A percentile compares a stretch with the other conserved stretches of the same genome.
Evolutionary conservation across 2,888 invertebrate genomes (phyloP).

Genomic region (Drosophila mayaguana): DNA sequence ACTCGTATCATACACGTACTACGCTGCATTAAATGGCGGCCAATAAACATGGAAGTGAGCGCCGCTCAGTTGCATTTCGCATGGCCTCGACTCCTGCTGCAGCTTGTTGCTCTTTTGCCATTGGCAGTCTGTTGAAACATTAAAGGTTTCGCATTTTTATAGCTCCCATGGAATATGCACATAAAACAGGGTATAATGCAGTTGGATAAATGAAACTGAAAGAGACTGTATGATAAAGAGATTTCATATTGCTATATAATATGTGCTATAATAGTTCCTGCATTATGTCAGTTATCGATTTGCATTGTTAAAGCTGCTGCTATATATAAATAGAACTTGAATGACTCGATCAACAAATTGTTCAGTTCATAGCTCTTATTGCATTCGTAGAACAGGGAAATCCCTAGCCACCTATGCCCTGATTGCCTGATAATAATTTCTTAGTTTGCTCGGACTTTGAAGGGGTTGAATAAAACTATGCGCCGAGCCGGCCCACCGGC

Average conservation of each 20-base stretch:
- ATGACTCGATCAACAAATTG: background rate
- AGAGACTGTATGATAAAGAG: background rate
- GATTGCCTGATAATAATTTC: background rate
- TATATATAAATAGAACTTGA: background rate
- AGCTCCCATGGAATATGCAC: constrained; percentile 7
- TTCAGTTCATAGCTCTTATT: background rate
- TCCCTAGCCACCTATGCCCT: background rate
- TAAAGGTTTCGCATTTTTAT: constrained; percentile 46
- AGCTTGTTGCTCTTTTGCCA: constrained; percentile 54
- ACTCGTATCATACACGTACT: constrained; percentile 22
- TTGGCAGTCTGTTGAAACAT: constrained; percentile 50
- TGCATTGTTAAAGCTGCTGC: background rate
- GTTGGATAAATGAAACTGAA: background rate
- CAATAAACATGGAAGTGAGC: constrained; percentile 67
- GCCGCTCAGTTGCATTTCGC: constrained; percentile 28
- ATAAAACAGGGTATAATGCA: background rate
- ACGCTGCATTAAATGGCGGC: constrained; percentile 61
- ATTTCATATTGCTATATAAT: background rate
- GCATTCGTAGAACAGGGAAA: constrained; percentile 10
- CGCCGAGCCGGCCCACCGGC: constrained; percentile 48
- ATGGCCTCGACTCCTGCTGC: constrained; percentile 12
- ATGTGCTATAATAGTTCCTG: background rate
- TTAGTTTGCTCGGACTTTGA: constrained; percentile 33
- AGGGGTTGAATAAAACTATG: constrained; percentile 48
- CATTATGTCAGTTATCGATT: background rate